These are phyloP conservation scores for Sinocyclocheilus rhinocerous DNA, from an alignment of 2,113 vertebrate genomes.

Conservation along the genomic window DNA sequence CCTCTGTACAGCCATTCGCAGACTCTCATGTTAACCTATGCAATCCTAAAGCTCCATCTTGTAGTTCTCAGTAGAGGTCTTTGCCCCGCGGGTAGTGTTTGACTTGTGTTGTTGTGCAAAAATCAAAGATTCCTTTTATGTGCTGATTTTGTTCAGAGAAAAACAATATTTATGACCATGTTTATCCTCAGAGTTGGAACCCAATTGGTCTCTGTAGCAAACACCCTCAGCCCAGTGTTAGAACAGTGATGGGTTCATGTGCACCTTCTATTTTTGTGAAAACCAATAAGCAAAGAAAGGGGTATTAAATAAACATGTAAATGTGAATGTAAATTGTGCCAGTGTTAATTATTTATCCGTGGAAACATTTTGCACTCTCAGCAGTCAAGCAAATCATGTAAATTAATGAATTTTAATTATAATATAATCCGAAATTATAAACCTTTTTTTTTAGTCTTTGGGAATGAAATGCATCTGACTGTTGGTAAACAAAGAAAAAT, in stretches of 20 bases:
- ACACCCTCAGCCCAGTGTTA: constrained; percentile 62
- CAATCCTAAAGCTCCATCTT: constrained; percentile 67
- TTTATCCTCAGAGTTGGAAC: constrained; percentile 66
- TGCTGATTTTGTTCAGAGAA: constrained; percentile 61
- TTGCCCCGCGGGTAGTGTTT: constrained; percentile 57
- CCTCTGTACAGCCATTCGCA: constrained; percentile 63
- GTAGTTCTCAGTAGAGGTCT: constrained; percentile 63
- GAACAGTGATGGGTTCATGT: constrained; percentile 64
- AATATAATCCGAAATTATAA: too few species aligned
- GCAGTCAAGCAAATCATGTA: too few species aligned
- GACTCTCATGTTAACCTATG: constrained; percentile 73
- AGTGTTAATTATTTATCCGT: constrained; percentile 13
- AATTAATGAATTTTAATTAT: too few species aligned
- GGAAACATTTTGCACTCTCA: background rate
- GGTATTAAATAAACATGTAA: constrained; percentile 79
- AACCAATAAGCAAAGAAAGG: constrained; percentile 64
- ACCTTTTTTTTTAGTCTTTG: too few species aligned
- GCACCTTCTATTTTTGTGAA: constrained; percentile 80
- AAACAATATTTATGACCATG: constrained; percentile 58
- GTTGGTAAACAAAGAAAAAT: too few species aligned
- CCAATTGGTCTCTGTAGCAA: constrained; percentile 64
- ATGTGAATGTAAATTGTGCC: constrained; percentile 66
- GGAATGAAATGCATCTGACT: too few species aligned
- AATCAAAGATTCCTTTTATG: constrained; percentile 58
- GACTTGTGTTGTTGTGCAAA: constrained; percentile 63